phyloP scores from a whole-genome alignment of 2,113 vertebrate species.

The Noturus placidus region DNA sequence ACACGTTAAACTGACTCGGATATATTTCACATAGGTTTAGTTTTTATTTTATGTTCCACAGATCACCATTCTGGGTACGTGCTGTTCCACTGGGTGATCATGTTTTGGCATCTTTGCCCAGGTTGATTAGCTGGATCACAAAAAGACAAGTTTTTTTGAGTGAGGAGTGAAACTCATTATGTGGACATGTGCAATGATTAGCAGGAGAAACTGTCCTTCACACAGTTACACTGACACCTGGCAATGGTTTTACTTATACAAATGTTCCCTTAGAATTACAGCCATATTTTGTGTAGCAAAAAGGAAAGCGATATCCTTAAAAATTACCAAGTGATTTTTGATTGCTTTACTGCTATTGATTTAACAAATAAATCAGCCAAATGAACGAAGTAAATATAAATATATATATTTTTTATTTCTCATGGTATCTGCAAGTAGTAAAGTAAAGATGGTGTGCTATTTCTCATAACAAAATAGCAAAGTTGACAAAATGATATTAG shows the following conservation, averaged over 20 bases:
- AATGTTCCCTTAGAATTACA: not conserved
- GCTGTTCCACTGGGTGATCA: slow-evolving; percentile 1
- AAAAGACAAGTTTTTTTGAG: slow-evolving; percentile 30
- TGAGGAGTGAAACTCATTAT: slow-evolving; percentile 7
- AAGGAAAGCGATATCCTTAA: not conserved
- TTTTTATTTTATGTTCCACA: slow-evolving; percentile 4
- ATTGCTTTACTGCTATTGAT: slow-evolving; percentile 53
- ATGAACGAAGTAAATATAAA: slow-evolving; percentile 47
- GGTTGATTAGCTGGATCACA: not conserved
- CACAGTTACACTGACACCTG: not conserved
- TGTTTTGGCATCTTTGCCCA: not conserved
- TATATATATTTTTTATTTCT: slow-evolving; percentile 40
- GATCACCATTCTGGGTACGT: not conserved
- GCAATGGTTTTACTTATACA: not conserved
- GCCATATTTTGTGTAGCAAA: slow-evolving; percentile 47
- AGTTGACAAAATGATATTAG: not conserved
- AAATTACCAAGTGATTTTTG: slow-evolving; percentile 2
- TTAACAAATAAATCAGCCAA: slow-evolving; percentile 43
- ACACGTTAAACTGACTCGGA: not conserved
- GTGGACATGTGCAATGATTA: slow-evolving; percentile 32
- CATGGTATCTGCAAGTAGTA: slow-evolving; percentile 40
- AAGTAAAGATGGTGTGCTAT: slow-evolving; percentile 44
- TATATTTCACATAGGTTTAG: not conserved
- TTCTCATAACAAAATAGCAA: slow-evolving; percentile 28
- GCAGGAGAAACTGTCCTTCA: slow-evolving; percentile 9